These are phyloP conservation scores for Lophius piscatorius DNA, from an alignment of 2,113 vertebrate species.

Conservation along the genomic window DNA sequence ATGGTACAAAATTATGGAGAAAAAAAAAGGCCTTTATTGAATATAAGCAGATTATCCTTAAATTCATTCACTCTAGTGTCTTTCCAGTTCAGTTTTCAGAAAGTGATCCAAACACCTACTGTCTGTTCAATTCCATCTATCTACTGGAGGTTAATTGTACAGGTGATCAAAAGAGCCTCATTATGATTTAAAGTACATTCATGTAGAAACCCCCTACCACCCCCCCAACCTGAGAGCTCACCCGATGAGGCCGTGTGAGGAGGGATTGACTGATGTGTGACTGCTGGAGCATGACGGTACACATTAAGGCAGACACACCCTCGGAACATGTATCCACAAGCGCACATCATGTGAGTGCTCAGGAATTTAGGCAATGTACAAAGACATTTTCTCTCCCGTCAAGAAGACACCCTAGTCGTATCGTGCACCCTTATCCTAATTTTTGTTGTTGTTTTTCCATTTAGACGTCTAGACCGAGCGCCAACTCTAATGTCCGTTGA, in stretches of 20 bases:
- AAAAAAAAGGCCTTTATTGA: conserved; percentile 11
- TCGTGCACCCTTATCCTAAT: conserved; percentile 17
- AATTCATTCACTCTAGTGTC: conserved; percentile 2
- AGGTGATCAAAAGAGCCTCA: conserved; percentile 6
- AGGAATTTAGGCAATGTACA: conserved; percentile 71
- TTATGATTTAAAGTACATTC: conserved; percentile 7
- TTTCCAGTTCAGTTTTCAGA: conserved; percentile 5
- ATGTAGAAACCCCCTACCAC: too few species aligned
- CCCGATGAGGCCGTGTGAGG: conserved; percentile 14
- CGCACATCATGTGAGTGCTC: conserved; percentile 65
- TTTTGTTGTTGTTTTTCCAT: not conserved
- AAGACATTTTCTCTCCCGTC: conserved; percentile 46
- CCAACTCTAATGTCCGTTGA: conserved; percentile 55
- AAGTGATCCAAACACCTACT: not conserved
- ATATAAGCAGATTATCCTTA: conserved; percentile 3
- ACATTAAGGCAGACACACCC: conserved; percentile 62
- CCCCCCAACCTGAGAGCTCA: too few species aligned
- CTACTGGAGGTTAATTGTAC: not conserved
- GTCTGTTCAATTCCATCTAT: conserved; percentile 1
- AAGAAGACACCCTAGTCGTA: conserved; percentile 25
- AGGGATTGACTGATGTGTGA: conserved; percentile 43
- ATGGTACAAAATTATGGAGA: not conserved
- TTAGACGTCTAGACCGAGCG: conserved; percentile 26
- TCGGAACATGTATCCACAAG: conserved; percentile 72
- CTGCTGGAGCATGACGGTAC: conserved; percentile 63